A percentile compares a stretch with the other conserved stretches of the same genome.
phyloP scores from a whole-genome alignment of 2,888 invertebrate genomes.

The Limnephilus rhombicus region DNA sequence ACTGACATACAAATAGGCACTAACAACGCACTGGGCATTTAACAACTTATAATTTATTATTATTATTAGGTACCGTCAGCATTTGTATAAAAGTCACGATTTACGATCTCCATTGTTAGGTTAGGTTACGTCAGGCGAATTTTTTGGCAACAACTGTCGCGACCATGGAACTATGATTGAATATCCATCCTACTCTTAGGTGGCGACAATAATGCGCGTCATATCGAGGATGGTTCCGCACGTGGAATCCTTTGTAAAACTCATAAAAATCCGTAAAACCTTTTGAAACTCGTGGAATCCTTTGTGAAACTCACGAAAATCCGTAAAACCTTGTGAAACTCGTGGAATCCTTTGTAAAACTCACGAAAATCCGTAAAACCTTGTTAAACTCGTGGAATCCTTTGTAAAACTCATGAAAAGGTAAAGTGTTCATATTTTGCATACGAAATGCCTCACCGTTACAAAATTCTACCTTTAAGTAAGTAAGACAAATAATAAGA shows the following conservation, averaged over 20 bases:
- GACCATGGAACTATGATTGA: too few species aligned
- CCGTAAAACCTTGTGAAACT: too few species aligned
- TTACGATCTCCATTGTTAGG: neutral
- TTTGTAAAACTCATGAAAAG: neutral
- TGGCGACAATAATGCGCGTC: neutral
- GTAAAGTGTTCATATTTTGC: neutral
- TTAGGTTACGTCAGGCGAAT: neutral
- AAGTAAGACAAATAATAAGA: too few species aligned
- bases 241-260: neutral
- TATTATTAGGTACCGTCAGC: neutral
- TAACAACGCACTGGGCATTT: neutral
- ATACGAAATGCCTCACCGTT: neutral
- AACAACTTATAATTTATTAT: neutral
- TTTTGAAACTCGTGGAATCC: too few species aligned
- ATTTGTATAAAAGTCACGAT: neutral
- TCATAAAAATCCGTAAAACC: too few species aligned
- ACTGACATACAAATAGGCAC: neutral
- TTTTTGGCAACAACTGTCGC: neutral
- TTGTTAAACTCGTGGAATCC: neutral
- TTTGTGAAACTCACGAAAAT: too few species aligned
- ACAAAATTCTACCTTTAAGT: neutral
- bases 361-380: too few species aligned
- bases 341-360: too few species aligned
- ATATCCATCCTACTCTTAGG: too few species aligned
- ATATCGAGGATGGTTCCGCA: neutral